These are phyloP conservation scores for Lethenteron camtschaticum DNA, from an alignment of 2,113 vertebrate species.

Conservation along the genomic window DNA sequence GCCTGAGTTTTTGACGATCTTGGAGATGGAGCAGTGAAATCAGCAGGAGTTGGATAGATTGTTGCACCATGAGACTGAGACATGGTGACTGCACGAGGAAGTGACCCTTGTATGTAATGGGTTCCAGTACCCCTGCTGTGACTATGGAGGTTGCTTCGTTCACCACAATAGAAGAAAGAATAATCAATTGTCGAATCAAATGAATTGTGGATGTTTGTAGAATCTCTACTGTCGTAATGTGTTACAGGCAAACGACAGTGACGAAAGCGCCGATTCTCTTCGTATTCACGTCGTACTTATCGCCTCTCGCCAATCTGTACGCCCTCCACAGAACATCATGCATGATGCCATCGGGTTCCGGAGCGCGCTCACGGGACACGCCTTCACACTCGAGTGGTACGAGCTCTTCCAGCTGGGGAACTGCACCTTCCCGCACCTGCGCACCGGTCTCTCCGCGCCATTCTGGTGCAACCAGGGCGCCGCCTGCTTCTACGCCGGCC, in stretches of 20 bases:
- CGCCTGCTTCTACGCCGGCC: constrained; percentile 81
- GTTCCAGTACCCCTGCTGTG: too few species aligned
- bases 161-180: background rate
- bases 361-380: constrained; percentile 35
- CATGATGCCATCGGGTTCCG: constrained; percentile 82
- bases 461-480: constrained; percentile 99
- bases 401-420: constrained; percentile 93
- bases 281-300: background rate
- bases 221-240: background rate
- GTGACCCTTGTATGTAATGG: too few species aligned
- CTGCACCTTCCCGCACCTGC: constrained; percentile 84
- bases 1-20: too few species aligned
- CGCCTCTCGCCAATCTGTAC: background rate
- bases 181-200: background rate
- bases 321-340: constrained; percentile 57
- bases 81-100: too few species aligned
- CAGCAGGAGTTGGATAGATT: too few species aligned
- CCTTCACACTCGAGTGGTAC: constrained; percentile 94
- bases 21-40: too few species aligned
- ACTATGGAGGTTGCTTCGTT: background rate
- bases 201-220: background rate
- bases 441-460: constrained; percentile 29
- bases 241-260: too few species aligned
- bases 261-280: background rate
- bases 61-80: too few species aligned